A percentile compares a stretch with the other conserved stretches of the same genome.
Evolutionary conservation across 2,888 invertebrate genomes (phyloP).

Genomic region (Calameuta filiformis): DNA sequence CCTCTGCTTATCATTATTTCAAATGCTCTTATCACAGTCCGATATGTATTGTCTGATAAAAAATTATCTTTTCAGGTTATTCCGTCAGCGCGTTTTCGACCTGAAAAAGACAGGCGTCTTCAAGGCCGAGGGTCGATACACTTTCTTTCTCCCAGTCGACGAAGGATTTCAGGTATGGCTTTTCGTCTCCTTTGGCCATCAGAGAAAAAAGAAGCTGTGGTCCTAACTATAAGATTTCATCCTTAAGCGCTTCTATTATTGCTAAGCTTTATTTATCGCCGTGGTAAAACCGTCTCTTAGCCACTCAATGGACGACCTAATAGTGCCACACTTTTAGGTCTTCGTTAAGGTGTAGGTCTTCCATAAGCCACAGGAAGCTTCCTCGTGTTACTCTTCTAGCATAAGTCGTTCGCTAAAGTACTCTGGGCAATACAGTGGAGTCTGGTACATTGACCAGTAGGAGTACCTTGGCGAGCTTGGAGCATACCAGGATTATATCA

Average conservation of each 20-base stretch:
- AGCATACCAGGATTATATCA: not conserved
- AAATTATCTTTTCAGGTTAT: conserved; percentile 69
- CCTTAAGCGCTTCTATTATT: not conserved
- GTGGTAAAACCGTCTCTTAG: not conserved
- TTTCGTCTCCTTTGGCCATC: not conserved
- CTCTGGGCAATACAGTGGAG: not conserved
- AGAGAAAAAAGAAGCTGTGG: not conserved
- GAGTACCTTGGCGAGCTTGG: not conserved
- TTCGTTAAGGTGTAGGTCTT: not conserved
- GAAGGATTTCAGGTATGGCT: conserved; percentile 84
- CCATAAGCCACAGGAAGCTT: not conserved
- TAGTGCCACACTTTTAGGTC: not conserved
- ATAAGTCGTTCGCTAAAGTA: not conserved
- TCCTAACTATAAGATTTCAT: not conserved
- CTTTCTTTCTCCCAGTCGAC: conserved; percentile 92
- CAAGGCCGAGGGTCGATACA: conserved; percentile 82
- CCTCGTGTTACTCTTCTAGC: not conserved
- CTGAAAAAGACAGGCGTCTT: conserved; percentile 81
- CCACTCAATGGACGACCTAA: not conserved
- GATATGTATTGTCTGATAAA: not conserved
- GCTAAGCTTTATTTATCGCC: not conserved
- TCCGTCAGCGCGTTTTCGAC: conserved; percentile 80
- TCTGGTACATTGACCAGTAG: not conserved
- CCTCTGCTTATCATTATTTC: not conserved
- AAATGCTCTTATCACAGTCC: too few species aligned